A percentile compares a stretch with the other conserved stretches of the same genome.
Conservation (phyloP, 2,797 vertebrate genomes). For the Valencia hispanica region DNA sequence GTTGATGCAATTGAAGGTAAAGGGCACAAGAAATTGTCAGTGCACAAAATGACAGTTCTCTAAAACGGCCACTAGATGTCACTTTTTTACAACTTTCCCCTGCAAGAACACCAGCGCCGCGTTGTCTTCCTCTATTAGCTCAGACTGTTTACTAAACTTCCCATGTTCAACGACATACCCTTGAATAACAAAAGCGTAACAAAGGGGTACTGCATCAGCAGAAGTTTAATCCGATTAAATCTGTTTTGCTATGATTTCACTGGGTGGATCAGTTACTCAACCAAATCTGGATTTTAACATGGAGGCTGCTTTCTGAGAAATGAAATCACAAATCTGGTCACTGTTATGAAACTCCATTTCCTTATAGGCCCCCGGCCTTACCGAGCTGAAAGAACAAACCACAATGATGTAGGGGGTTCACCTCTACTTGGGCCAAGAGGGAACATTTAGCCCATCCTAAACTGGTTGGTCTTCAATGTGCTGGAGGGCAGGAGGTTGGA, state of each 20-base stretch:
- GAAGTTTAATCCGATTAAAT: neutral
- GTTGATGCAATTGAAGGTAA: neutral
- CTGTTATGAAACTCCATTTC: neutral
- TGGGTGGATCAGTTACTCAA: conserved; percentile 1
- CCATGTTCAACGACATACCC: neutral
- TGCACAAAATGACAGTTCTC: neutral
- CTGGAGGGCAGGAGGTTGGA: neutral
- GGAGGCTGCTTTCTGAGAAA: conserved; percentile 6
- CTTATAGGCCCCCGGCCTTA: neutral
- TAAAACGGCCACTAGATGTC: conserved; percentile 30
- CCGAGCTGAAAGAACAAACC: conserved; percentile 19
- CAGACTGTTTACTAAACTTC: neutral
- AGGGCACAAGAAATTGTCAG: no score
- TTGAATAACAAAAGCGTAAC: neutral
- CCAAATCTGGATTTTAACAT: neutral
- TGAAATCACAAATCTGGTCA: conserved; percentile 5
- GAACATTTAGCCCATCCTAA: neutral
- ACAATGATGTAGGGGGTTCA: conserved; percentile 13
- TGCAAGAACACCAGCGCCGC: neutral
- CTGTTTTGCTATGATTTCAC: neutral
- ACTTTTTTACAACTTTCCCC: neutral
- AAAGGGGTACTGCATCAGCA: neutral
- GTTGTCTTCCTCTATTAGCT: no score
- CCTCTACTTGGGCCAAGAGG: neutral
- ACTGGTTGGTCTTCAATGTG: neutral